Evolutionary conservation across 1,140 invertebrate genomes (phyloP), one percentile per base, ranked within the genome.

Genomic region (Bombus cullumanus): DNA sequence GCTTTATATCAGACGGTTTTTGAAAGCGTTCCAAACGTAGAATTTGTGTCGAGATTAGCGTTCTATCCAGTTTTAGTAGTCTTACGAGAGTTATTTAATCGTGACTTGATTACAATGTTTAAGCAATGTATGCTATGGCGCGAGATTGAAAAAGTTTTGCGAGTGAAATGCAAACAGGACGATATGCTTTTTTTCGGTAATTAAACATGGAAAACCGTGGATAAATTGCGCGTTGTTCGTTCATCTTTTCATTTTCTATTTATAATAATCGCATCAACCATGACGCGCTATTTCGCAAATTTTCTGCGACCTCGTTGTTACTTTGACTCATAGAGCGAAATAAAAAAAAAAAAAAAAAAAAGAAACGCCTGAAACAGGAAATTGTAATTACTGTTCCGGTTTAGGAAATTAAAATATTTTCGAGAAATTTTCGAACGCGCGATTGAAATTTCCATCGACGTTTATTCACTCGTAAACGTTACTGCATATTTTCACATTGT

Each of bases 141-240:
- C 37, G 18, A 62, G 18, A 77, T 77, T 77, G 75, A 37, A 77
- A 62, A 77, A 77, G 37, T 62, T 77, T 77, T 5, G 9, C 28
- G 57, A 76, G 53, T 39, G 53, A 6, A 59, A 28, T 3, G 75
- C 34, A 77, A 77, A 77, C 28, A 62, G 13, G 3, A 15, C 9
- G 25, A 71, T 80, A 57, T 69, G 43, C 43, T 37, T 69, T 69
- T 53, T 69, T n/a, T 80, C 34, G 53, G 69, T 71, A 47, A 71
- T 47, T 71, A 71, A 79, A 43, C 41, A 15, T 8, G 34, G 13
- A 59, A 28, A 75, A 18, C 53, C 13, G 6, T 76, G 12, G 5
- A 41, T n/a, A 47, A 34, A 37, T 34, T 34, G 6, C 9, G 8
- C n/a, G 22, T 28, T 12, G 57, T 12, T 59, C 9, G 57, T 28